Base-by-base conservation (phyloP, 2,113 vertebrate genomes). In the Hippocampus guttulatus region DNA sequence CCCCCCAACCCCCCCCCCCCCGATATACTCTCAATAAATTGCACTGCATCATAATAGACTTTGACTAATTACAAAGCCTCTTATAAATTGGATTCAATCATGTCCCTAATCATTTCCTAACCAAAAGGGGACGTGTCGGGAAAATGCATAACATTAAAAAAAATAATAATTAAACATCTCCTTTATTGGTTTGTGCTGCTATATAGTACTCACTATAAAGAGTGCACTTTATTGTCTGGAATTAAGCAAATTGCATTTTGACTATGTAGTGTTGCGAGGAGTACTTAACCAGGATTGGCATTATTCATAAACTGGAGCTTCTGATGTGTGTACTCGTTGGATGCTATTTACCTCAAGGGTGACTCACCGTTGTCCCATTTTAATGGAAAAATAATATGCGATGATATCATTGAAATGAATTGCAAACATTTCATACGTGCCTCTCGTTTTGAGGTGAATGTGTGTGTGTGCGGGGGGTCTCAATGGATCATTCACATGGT, bases 251-350 rank as follows among this genome's bases (percentile, higher is more conserved):
- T 78, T 68, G 69, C 75, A 76, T 86, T 81, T 69, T 64, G 67
- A 71, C 81, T 89, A 87, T 76, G 78, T 79, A 77, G 75, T 67
- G 70, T 85, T 89, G 85, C 83, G 84, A 88, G 84, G 69, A 66
- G 40, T 69, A 70, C 54, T 84, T 75, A 83, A 86, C 87, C 80
- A 60, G 70, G 72, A 64, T 87, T 81, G 84, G 85, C 76, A 75
- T 88, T 91, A 80, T 64, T 83, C 78, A 79, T 62, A 71, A 82
- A 85, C 23, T 27, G 23, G 30, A 27, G 57, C 72, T 80, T 68
- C 64, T 81, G 64, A 83, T 85, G 75, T 86, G 64, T 81, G 75
- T 70, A 73, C 89, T 85, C 86, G 84, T 85, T 83, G 55, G 69
- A 38, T 77, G 58, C 76, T 77, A 77, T 85, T 86, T 78, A 69